A percentile compares a stretch with the other conserved stretches of the same genome.
Evolutionary conservation across 2,797 vertebrate genomes (phyloP).

Genomic region (Sebastes kiyomatsui): DNA sequence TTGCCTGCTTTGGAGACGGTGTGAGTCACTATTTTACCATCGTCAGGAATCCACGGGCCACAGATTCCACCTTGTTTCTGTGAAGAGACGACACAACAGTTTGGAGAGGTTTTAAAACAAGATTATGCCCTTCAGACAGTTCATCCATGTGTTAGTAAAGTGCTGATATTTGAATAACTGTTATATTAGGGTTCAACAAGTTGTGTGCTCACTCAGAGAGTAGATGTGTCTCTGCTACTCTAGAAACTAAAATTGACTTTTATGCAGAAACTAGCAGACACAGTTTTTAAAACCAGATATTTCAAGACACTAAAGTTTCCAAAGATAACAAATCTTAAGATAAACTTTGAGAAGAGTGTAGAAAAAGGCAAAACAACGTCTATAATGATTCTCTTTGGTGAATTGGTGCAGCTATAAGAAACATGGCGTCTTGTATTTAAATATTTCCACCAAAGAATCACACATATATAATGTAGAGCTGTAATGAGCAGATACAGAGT

Average conservation of each 20-base stretch:
- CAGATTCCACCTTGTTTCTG: constrained; percentile 84
- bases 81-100: background rate
- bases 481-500: background rate
- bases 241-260: background rate
- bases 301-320: background rate
- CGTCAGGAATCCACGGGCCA: constrained; percentile 85
- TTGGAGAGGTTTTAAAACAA: background rate
- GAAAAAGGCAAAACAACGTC: background rate
- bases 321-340: background rate
- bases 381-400: background rate
- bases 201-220: background rate
- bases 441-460: background rate
- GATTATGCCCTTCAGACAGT: background rate
- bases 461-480: background rate
- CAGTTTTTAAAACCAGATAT: background rate
- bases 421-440: background rate
- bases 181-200: background rate
- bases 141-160: background rate
- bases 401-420: background rate
- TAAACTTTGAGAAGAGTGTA: background rate
- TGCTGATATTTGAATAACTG: background rate
- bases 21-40: constrained; percentile 86
- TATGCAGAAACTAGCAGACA: background rate
- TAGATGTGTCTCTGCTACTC: background rate
- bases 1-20: constrained; percentile 84